Base-by-base conservation (phyloP, 2,113 vertebrate genomes). In the Accipiter cooperii region DNA sequence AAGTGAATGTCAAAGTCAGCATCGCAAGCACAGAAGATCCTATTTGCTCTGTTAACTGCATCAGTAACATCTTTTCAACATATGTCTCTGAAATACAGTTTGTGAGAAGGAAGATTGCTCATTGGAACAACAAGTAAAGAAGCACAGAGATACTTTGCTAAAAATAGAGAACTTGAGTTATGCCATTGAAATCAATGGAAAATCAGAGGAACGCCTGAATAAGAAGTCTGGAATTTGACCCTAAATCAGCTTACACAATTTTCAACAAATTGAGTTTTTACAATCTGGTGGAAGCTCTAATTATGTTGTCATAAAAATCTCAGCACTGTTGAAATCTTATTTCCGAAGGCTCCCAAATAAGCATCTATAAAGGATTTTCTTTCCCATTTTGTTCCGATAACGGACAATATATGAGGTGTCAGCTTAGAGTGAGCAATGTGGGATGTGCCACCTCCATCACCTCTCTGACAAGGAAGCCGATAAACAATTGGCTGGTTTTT, bases 291-390 rank as follows among this genome's bases (percentile, higher is more conserved):
- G 69, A 90, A 91, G 68, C 36, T 95, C 73, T 90, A 95, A 97
- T 94, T 96, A 96, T 20, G 5, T 54, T 96, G 86, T 90, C 90
- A 90, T 74, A 96, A 96, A 94, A 94, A 94, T 79, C 77, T 84
- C 66, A 49, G 31, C 38, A 77, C 84, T 49, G 29, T 69, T 90
- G 65, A 95, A 92, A 84, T 87, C 75, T 93, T 92, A 36, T 86
- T 96, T 94, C 88, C 74, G 84, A 87, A 87, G 75, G 55, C 24
- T 92, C 81, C 70, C 77, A 49, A 87, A 90, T 40, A 80, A 31
- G 36, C 28, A 38, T 57, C 54, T 92, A 19, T 63, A 92, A 81
- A 79, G 75, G 42, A 77, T 79, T 93, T 93, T 73, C 68, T 78
- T 84, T 93, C 38, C 15, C 28, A 33, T 87, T 96, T 88, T 81